Percentiles rank a stretch among this genome's conserved stretches.
Evolutionary conservation across 2,888 invertebrate species (phyloP).

Genomic region (Biston betularia): DNA sequence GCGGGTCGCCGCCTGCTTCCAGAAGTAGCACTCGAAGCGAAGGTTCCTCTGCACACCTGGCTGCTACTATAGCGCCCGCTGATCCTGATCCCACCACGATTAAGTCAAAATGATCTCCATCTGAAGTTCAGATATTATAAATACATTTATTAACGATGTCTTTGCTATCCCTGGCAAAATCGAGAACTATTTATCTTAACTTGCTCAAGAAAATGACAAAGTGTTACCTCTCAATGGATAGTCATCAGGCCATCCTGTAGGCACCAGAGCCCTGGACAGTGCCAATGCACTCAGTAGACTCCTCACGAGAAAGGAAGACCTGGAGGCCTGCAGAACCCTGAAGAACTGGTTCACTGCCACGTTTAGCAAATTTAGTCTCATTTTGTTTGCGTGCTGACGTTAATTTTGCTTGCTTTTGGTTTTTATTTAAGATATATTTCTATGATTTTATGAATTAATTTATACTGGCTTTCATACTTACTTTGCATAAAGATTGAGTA

Average conservation of each 20-base stretch:
- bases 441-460: not conserved
- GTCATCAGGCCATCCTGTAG: conserved; percentile 67
- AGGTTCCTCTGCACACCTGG: conserved; percentile 59
- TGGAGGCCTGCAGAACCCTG: conserved; percentile 54
- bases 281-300: conserved; percentile 62
- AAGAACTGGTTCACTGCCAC: conserved; percentile 58
- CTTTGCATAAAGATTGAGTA: no score
- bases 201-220: not conserved
- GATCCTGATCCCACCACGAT: conserved; percentile 67
- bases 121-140: conserved; percentile 41
- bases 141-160: not conserved
- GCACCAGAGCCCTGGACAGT: conserved; percentile 61
- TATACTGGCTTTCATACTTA: no score
- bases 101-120: conserved; percentile 63
- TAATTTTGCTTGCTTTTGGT: not conserved
- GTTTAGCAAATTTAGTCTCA: conserved; percentile 53
- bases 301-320: conserved; percentile 54
- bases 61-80: conserved; percentile 61
- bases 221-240: conserved; percentile 61
- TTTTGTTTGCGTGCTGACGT: not conserved
- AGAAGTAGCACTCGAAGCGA: conserved; percentile 58
- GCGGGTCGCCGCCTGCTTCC: conserved; percentile 66
- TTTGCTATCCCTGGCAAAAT: not conserved
- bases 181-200: not conserved
- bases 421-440: not conserved